Conservation (phyloP, 2,113 vertebrate species). For the Dryoscopus gambensis region DNA sequence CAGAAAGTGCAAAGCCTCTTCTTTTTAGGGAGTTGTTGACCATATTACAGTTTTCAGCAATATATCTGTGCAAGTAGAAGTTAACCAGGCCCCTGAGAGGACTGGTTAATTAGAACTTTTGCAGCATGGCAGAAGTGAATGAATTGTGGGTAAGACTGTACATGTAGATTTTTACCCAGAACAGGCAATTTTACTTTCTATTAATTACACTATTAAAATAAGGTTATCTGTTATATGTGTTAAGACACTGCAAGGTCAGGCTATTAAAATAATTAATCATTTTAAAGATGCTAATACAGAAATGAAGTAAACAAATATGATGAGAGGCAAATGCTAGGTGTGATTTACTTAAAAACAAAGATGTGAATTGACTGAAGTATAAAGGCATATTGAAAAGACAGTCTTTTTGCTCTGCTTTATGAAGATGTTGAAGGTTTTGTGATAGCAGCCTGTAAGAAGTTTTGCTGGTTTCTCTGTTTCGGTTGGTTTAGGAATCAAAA, state of each 20-base stretch:
- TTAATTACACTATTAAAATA: background rate
- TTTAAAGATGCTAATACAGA: background rate
- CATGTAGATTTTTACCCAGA: background rate
- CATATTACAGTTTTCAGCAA: conserved; percentile 20
- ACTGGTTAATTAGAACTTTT: conserved; percentile 47
- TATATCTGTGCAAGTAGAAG: conserved; percentile 31
- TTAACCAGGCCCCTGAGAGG: conserved; percentile 43
- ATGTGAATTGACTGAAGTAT: background rate
- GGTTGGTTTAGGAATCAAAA: background rate
- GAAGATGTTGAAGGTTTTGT: background rate
- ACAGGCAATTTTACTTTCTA: background rate
- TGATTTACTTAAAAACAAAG: background rate
- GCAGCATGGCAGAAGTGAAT: background rate
- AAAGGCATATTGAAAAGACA: background rate
- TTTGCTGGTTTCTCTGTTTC: background rate
- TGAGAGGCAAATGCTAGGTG: background rate
- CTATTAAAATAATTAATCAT: background rate
- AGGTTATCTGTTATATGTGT: background rate
- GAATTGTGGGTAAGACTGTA: background rate
- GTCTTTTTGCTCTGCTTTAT: background rate
- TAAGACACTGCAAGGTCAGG: background rate
- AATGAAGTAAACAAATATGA: background rate
- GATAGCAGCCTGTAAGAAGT: background rate
- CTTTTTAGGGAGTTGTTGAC: conserved; percentile 51
- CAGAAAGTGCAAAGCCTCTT: conserved; percentile 36